Evolutionary conservation across 37 sponge, comb jelly and placozoan genomes (phyloP).

Genomic region (Lycopodina hypogea): DNA sequence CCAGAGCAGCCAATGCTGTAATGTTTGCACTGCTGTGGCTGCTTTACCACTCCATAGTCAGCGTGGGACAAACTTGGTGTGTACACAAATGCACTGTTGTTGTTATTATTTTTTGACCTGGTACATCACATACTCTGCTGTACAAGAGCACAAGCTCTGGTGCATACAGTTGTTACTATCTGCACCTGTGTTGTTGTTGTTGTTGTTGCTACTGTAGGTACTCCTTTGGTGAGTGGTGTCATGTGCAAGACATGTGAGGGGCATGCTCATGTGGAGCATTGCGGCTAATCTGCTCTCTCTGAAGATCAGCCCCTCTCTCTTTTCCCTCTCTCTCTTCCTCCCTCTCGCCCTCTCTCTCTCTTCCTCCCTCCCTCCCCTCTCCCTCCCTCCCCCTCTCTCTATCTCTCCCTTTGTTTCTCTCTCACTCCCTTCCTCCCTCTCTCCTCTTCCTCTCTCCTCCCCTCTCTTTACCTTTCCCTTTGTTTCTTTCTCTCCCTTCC

Average conservation of each 20-base stretch:
- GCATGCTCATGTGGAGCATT: background rate
- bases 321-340: too few relatives aligned
- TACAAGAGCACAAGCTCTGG: background rate
- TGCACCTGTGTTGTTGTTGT: too few relatives aligned
- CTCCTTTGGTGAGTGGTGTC: conserved; percentile 65
- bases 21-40: conserved; percentile 68
- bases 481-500: too few relatives aligned
- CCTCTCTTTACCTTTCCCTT: too few relatives aligned
- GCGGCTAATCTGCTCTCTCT: too few relatives aligned
- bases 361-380: background rate
- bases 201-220: too few relatives aligned
- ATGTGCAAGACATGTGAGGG: background rate
- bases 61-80: conserved; percentile 88
- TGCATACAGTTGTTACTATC: background rate
- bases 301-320: too few relatives aligned
- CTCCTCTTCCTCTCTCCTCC: too few relatives aligned
- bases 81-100: background rate
- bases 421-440: too few relatives aligned
- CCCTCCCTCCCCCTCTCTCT: background rate
- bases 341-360: too few relatives aligned
- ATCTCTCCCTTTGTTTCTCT: too few relatives aligned
- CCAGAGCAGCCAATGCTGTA: conserved; percentile 79
- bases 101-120: background rate
- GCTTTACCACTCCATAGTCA: conserved; percentile 88
- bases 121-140: too few relatives aligned